Conservation (phyloP, 2,797 vertebrate genomes). For the Cyprinella venusta region DNA sequence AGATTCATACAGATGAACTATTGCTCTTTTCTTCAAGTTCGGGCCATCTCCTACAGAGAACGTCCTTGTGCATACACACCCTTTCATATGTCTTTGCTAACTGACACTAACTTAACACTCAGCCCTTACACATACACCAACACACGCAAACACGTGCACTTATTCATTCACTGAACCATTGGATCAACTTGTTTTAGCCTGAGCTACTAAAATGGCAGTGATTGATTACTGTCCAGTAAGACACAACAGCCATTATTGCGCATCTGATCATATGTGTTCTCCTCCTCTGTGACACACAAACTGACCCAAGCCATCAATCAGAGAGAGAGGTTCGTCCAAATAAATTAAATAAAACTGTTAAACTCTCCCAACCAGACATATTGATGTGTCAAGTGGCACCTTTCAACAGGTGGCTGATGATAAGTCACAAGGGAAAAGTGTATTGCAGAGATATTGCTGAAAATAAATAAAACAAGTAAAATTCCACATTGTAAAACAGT, state of each 20-base stretch:
- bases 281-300: neutral
- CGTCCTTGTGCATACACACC: neutral
- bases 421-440: neutral
- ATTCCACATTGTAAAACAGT: neutral
- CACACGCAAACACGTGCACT: neutral
- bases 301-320: neutral
- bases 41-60: neutral
- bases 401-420: neutral
- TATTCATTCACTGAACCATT: constrained; percentile 5
- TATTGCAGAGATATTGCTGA: neutral
- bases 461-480: constrained; percentile 38
- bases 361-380: neutral
- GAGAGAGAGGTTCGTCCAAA: neutral
- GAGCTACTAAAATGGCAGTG: constrained; percentile 17
- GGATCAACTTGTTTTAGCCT: constrained; percentile 1
- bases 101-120: neutral
- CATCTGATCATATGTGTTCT: constrained; percentile 4
- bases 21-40: neutral
- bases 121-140: neutral
- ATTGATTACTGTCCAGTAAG: neutral
- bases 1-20: neutral
- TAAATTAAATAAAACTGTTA: constrained; percentile 37
- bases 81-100: neutral
- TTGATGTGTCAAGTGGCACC: neutral
- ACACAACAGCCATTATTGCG: neutral